A percentile compares a stretch with the other conserved stretches of the same genome.
Conservation (phyloP, 2,888 invertebrate species). For the Entomobrya multifasciata region DNA sequence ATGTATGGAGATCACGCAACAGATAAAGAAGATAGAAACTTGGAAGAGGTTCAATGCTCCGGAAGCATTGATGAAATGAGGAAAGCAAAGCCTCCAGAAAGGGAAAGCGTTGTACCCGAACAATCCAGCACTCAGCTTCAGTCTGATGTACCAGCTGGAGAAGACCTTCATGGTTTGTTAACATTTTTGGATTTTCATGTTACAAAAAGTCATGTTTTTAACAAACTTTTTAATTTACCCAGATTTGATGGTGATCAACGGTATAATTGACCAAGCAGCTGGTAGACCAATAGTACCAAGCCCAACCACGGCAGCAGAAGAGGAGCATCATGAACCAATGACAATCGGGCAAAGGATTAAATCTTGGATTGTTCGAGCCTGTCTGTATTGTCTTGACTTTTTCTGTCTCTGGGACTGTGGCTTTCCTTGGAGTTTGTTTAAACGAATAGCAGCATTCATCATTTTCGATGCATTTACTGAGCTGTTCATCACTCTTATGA, state of each 20-base stretch:
- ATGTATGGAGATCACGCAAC: conserved; percentile 59
- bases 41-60: conserved; percentile 36
- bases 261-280: too few relatives aligned
- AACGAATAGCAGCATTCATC: conserved; percentile 92
- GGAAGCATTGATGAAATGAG: conserved; percentile 73
- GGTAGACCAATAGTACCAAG: too few relatives aligned
- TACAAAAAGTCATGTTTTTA: too few relatives aligned
- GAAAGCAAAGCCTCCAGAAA: conserved; percentile 44
- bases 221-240: too few relatives aligned
- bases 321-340: neutral
- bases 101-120: too few relatives aligned
- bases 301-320: too few relatives aligned
- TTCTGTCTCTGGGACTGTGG: conserved; percentile 93
- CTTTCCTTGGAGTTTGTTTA: conserved; percentile 93
- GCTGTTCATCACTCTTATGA: conserved; percentile 98
- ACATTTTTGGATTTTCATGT: too few relatives aligned
- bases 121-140: too few relatives aligned
- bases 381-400: neutral
- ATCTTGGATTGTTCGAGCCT: neutral
- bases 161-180: too few relatives aligned
- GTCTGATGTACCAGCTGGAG: too few relatives aligned
- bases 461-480: conserved; percentile 99
- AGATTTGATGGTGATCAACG: too few relatives aligned
- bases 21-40: neutral
- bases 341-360: neutral